Base-by-base conservation (phyloP, 2,888 invertebrate species). In the Trissolcus japonicus region DNA sequence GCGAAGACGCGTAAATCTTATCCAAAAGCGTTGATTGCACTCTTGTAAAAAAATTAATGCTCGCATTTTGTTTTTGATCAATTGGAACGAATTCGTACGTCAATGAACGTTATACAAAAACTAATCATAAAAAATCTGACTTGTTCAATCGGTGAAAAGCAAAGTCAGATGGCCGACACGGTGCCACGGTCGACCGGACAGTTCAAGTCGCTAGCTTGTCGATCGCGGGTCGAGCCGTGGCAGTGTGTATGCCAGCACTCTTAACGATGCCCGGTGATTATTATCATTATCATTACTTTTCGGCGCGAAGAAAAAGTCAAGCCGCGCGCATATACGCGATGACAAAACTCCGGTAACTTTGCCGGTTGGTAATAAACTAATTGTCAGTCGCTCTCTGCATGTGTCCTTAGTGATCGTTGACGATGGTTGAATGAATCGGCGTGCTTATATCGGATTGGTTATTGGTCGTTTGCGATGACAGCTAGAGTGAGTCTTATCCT, bases 401-500 rank as follows among this genome's bases (percentile, higher is more conserved):
- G 54, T 72, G 55, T 56, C 62, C 46, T 59, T 59, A 19, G 19
- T 19, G 67, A 67, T 73, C 76, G 75, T 57, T 79, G 76, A 67
- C 66, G 66, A 35, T 4, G 50, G 57, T 73, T 69, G 65, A 74
- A 66, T 74, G 66, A 66, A 65, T 76, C 79, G 76, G 74, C 74
- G 73, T 79, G 65, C 48, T 74, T 55, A 35, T 7, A 51, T 73
- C 61, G 57, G 56, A 68, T 79, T 66, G 56, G 25, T 55, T 57
- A 60, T 55, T 63, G 56, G 72, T 72, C 67, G 66, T 29, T 60
- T 53, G 35, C 68, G 71, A 72, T 77, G 77, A 71, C 73, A 73
- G 71, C 19, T 59, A 60, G 56, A 50, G 54, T 50, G 60, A 54
- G 57, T 72, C 35, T 35, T 76, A 41, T 83, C 80, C 84, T 84